phyloP scores from a whole-genome alignment of 2,797 vertebrate genomes.

The Paguma larvata region DNA sequence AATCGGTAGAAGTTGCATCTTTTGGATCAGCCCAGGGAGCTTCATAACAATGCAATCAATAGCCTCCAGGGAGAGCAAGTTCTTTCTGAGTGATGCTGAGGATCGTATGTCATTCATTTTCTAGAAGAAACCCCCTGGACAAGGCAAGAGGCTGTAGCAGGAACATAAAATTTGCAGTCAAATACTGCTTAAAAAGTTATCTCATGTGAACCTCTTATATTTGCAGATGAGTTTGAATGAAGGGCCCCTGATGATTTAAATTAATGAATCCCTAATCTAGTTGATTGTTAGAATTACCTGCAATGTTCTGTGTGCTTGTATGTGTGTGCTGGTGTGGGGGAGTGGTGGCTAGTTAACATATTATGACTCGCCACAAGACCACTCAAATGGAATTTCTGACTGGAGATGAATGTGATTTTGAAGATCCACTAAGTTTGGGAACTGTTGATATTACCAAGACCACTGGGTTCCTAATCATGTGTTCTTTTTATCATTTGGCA shows the following conservation, averaged over 20 bases:
- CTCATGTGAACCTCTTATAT: neutral
- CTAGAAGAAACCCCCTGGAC: neutral
- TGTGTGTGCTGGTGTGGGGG: fast-evolving
- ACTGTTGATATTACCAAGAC: neutral
- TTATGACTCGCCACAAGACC: neutral
- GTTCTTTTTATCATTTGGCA: neutral
- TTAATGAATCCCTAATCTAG: neutral
- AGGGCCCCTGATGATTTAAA: neutral
- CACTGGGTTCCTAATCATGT: neutral
- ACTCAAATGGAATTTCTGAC: neutral
- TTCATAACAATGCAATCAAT: neutral
- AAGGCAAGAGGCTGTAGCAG: neutral
- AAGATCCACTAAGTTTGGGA: neutral
- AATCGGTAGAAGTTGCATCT: neutral
- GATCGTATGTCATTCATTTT: neutral
- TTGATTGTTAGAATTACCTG: neutral
- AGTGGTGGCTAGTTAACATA: neutral
- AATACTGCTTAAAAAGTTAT: neutral
- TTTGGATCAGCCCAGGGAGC: neutral
- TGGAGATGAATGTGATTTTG: neutral
- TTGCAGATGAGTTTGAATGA: neutral
- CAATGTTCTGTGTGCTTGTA: neutral
- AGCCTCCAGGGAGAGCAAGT: neutral
- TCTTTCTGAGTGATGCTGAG: neutral
- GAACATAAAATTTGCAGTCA: neutral